Evolutionary conservation across 1,140 invertebrate species (phyloP), one percentile per base, ranked within the genome.

Genomic region (Euwallacea fornicatus): DNA sequence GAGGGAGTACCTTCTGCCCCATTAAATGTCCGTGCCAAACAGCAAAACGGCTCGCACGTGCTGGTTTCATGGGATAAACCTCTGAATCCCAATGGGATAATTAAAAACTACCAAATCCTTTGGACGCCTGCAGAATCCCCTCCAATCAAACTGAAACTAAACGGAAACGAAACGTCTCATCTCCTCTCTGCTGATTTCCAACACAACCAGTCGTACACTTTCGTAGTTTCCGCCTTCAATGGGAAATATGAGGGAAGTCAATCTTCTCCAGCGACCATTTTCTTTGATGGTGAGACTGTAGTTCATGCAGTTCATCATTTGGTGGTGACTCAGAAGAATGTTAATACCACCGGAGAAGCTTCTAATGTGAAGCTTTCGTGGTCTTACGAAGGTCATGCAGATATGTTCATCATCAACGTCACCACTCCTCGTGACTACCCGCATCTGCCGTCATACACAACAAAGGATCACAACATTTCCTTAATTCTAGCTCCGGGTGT

Each of bases 211-310:
- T 86, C 86, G 64, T 94, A 93, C 79, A 88, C 88, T 0, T 92
- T 94, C 81, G 92, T 89, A 88, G 84, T 93, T n/a, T 82, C 86
- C 0, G 91, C 90, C 2, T 84, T 84, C 55, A 92, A 92, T 77
- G 78, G 79, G 15, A 80, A 81, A 1, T 83, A 82, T 74, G 83
- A 85, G 46, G 92, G 91, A 0, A 78, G 81, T 6, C 82, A 83
- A 0, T 91, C 90, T 0, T 79, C 83, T 44, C 82, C 87, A 9
- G 81, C 80, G n/a, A 84, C 77, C 6, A 75, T 91, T 7, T 81
- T 78, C 1, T 90, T 88, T 75, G 89, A 91, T 72, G 84, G 85
- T 0, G 80, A 85, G 8, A 85, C 88, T 0, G 86, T 88, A 73
- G 83, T 92, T 0, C 85, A 88, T 64, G 81, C 84, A 7, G 83